Evolutionary conservation across 2,888 invertebrate genomes (phyloP).

Genomic region (Alviniconcha strummeri): DNA sequence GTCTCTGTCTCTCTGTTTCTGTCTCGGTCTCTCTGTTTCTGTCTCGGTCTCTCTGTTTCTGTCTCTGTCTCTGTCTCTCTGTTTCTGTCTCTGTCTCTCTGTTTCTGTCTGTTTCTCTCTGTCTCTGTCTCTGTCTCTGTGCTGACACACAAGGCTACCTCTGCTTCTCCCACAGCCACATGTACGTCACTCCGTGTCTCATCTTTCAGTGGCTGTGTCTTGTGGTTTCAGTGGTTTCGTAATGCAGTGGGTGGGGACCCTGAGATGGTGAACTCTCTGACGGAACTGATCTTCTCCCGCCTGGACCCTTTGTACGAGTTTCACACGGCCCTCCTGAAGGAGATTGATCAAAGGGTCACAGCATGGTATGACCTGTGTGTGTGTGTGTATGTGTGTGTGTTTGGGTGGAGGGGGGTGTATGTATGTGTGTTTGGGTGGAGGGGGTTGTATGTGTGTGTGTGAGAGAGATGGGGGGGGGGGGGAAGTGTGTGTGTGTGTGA

Average conservation of each 20-base stretch:
- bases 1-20: too few species aligned
- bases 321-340: constrained; percentile 86
- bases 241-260: constrained; percentile 81
- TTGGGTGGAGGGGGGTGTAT: background rate
- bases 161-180: too few species aligned
- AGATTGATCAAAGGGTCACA: constrained; percentile 84
- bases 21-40: too few species aligned
- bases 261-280: constrained; percentile 78
- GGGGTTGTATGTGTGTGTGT: background rate
- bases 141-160: too few species aligned
- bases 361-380: constrained; percentile 76
- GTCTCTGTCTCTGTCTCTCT: too few species aligned
- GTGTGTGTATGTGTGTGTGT: background rate
- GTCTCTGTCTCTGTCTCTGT: too few species aligned
- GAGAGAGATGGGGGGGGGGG: background rate
- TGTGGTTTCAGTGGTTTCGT: constrained; percentile 81
- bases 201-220: too few species aligned
- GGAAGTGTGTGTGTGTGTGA: background rate
- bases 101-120: too few species aligned
- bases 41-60: too few species aligned
- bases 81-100: too few species aligned
- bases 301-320: constrained; percentile 87
- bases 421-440: background rate
- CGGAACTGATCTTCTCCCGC: constrained; percentile 77
- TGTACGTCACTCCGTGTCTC: too few species aligned